Percentiles rank a stretch among this genome's conserved stretches.
Conservation (phyloP, 1,140 invertebrate genomes). For the Choristoneura fumiferana region DNA sequence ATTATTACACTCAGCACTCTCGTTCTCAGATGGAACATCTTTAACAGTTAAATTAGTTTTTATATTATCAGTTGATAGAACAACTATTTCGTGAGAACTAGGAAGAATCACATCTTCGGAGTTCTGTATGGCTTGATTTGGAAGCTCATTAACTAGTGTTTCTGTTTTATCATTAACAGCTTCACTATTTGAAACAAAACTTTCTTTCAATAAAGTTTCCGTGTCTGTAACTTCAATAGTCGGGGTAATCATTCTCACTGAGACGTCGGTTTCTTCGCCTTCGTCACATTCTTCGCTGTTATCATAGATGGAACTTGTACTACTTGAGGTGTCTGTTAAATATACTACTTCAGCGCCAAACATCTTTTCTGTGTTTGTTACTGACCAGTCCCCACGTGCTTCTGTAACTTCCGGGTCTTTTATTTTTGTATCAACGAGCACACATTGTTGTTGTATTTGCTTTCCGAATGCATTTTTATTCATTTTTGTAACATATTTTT, state of each 20-base stretch:
- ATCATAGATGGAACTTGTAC: slow-evolving; percentile 72
- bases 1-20: slow-evolving; percentile 1
- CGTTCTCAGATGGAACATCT: slow-evolving; percentile 38
- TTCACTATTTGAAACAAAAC: slow-evolving; percentile 37
- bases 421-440: slow-evolving; percentile 70
- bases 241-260: slow-evolving; percentile 70
- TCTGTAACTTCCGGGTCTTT: slow-evolving; percentile 70
- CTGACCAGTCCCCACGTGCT: slow-evolving; percentile 68
- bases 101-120: not conserved
- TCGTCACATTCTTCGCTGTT: slow-evolving; percentile 58
- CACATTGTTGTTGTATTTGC: slow-evolving; percentile 68
- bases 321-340: slow-evolving; percentile 74
- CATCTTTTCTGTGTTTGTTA: slow-evolving; percentile 65
- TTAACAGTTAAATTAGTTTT: slow-evolving; percentile 65
- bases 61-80: slow-evolving; percentile 60
- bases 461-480: slow-evolving; percentile 35
- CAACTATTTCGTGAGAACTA: slow-evolving; percentile 55
- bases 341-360: slow-evolving; percentile 74
- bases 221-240: slow-evolving; percentile 72
- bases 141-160: not conserved
- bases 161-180: not conserved
- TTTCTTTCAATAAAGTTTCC: slow-evolving; percentile 58
- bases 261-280: slow-evolving; percentile 58
- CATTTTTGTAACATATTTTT: slow-evolving; percentile 32
- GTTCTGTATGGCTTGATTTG: not conserved